Evolutionary conservation across 2,113 vertebrate genomes (phyloP), one percentile per base, ranked within the genome.

Genomic region (Ictalurus punctatus): DNA sequence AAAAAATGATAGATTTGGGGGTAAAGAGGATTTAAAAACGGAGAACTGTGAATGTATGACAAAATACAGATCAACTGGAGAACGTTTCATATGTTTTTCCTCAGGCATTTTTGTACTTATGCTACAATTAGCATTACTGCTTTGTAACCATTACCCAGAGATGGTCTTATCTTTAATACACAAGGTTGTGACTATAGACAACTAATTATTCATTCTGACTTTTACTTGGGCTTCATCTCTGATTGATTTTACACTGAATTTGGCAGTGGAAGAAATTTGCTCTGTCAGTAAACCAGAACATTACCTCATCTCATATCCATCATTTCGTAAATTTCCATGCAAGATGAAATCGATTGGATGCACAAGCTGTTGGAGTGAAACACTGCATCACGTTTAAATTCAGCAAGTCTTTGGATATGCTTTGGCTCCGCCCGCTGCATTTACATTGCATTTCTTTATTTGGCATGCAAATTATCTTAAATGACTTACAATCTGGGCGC

Each of bases 231-330:
- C 6, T 13, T n/a, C 12, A 16, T 16, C 19, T 58, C 69, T 86
- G 84, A 86, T 76, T 69, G 76, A 87, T 87, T 87, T 87, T 69
- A 82, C 61, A 81, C 59, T 69, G 76, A 87, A 87, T 81, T 67
- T 82, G 61, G 52, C 40, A 67, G 78, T 3, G 6, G 78, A 19
- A 19, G 30, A 67, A 37, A 67, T 30, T 67, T 48, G 44, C 44
- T 37, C 74, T 63, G 73, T 58, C 40, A 52, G 85, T 65, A 65
- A 67, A 25, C 59, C 44, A 23, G 7, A n/a, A 37, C 73, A 63
- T 48, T 76, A 58, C 73, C 3, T 27, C 54, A 37, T 27, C 34
- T 61, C 71, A n/a, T n/a, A 78, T 63, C 56, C 19, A 76, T 76
- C 25, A 63, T 80, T 61, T 54, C 14, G 74, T 16, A 63, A 12